Percentiles rank a stretch among this genome's conserved stretches.
These are phyloP conservation scores for Drosophila phalerata DNA, from an alignment of 2,888 invertebrate species.

Conservation along the genomic window DNA sequence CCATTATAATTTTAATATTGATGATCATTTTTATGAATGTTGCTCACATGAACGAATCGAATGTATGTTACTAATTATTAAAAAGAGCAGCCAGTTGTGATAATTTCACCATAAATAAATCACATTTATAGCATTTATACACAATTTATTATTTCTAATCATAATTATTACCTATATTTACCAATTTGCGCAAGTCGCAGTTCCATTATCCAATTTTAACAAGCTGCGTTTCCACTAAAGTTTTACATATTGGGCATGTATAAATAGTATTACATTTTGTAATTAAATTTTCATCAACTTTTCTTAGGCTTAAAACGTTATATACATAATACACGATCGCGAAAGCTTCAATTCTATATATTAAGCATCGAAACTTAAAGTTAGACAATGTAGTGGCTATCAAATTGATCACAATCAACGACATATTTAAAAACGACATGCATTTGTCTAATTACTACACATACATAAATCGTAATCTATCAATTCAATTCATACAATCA, in stretches of 20 bases:
- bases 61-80: neutral
- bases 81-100: neutral
- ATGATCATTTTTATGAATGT: too few relatives aligned
- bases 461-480: slow-evolving; percentile 47
- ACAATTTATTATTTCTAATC: slow-evolving; percentile 71
- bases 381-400: slow-evolving; percentile 45
- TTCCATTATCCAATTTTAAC: slow-evolving; percentile 47
- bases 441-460: slow-evolving; percentile 65
- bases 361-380: slow-evolving; percentile 57
- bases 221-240: slow-evolving; percentile 60
- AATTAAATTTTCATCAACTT: slow-evolving; percentile 46
- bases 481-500: slow-evolving; percentile 41
- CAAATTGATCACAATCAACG: slow-evolving; percentile 57
- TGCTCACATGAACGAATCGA: too few relatives aligned
- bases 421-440: slow-evolving; percentile 57
- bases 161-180: slow-evolving; percentile 39
- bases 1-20: too few relatives aligned
- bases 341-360: slow-evolving; percentile 53
- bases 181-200: slow-evolving; percentile 52
- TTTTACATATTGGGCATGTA: slow-evolving; percentile 45
- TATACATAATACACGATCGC: slow-evolving; percentile 68
- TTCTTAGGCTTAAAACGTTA: slow-evolving; percentile 61
- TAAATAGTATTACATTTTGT: slow-evolving; percentile 28
- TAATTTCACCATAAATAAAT: slow-evolving; percentile 11
- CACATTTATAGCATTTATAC: slow-evolving; percentile 56